A percentile compares a stretch with the other conserved stretches of the same genome.
phyloP scores from a whole-genome alignment of 1,140 invertebrate genomes.

The Akabosia matsudoensis region DNA sequence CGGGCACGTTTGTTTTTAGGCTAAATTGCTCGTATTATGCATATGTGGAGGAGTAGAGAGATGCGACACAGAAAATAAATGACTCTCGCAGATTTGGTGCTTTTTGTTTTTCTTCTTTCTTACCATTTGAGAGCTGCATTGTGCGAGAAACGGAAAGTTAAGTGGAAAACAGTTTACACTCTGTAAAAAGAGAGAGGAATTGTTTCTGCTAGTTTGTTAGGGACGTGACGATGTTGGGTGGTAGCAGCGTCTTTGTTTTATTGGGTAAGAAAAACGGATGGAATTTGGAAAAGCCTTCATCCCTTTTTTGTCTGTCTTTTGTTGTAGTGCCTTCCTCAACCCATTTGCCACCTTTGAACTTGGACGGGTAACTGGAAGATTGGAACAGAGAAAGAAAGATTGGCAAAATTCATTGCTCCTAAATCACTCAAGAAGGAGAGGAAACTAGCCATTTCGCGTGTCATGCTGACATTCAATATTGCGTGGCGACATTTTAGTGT shows the following conservation, averaged over 20 bases:
- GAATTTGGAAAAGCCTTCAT: conserved; percentile 6
- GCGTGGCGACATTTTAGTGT: neutral
- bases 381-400: neutral
- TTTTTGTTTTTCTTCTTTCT: neutral
- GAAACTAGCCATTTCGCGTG: conserved; percentile 16
- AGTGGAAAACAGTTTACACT: neutral
- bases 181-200: neutral
- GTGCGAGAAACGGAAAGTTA: neutral
- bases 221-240: neutral
- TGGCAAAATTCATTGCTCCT: conserved; percentile 22
- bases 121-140: neutral
- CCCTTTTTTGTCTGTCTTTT: neutral
- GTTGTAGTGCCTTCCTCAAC: neutral
- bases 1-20: neutral
- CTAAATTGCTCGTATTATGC: conserved; percentile 6
- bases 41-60: neutral
- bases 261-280: neutral
- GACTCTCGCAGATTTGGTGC: neutral
- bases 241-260: neutral
- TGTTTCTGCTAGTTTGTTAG: neutral
- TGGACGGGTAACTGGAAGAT: no score
- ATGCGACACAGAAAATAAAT: neutral
- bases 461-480: conserved; percentile 8
- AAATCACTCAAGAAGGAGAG: conserved; percentile 7
- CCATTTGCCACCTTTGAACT: no score